Evolutionary conservation across 2,888 invertebrate genomes (phyloP).

Genomic region (Nymphalis c-album): DNA sequence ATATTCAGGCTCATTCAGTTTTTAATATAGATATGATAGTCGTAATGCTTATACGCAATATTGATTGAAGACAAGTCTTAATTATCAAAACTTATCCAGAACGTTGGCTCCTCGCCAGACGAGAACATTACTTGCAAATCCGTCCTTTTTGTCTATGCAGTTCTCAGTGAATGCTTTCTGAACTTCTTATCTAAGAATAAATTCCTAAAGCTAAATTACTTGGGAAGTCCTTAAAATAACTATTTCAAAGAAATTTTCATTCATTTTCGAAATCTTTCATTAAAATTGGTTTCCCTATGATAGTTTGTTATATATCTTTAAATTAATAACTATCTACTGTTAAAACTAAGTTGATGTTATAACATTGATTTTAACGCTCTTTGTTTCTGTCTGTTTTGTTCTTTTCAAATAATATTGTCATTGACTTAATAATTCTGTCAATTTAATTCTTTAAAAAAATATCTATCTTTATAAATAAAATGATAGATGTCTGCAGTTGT

Average conservation of each 20-base stretch:
- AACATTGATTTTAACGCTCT: no score
- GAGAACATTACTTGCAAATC: neutral
- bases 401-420: no score
- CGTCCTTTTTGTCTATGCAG: conserved; percentile 1
- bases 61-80: conserved; percentile 1
- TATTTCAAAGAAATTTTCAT: neutral
- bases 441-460: neutral
- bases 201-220: conserved; percentile 10
- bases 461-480: no score
- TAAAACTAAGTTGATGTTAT: no score
- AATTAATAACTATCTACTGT: no score
- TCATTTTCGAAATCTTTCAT: neutral
- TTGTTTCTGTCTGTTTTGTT: no score
- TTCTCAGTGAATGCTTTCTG: conserved; percentile 1
- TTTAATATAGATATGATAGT: neutral
- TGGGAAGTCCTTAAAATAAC: conserved; percentile 1
- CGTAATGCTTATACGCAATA: neutral
- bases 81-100: neutral
- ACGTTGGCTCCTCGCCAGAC: conserved; percentile 1
- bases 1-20: neutral
- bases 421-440: no score
- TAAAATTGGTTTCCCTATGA: neutral
- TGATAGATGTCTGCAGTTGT: no score
- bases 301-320: neutral
- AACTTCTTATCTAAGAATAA: conserved; percentile 9